phyloP scores from a whole-genome alignment of 2,888 invertebrate genomes.

The Scaptomyza reducta region DNA sequence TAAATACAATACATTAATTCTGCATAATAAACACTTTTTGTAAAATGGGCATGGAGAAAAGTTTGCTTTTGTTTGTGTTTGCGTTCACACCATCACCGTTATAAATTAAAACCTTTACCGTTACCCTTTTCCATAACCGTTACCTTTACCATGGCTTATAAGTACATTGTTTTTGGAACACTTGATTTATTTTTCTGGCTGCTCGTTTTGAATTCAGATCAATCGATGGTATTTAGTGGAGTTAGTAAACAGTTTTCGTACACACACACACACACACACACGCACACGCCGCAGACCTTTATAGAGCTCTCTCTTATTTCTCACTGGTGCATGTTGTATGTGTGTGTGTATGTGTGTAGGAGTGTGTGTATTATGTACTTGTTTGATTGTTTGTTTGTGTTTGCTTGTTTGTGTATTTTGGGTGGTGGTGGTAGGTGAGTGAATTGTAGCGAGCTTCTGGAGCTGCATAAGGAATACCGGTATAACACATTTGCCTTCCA shows the following conservation, averaged over 20 bases:
- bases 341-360: slow-evolving; percentile 9
- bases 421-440: slow-evolving; percentile 50
- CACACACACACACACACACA: slow-evolving; percentile 22
- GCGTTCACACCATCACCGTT: slow-evolving; percentile 40
- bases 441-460: slow-evolving; percentile 46
- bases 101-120: slow-evolving; percentile 31
- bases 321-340: not conserved
- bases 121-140: slow-evolving; percentile 31
- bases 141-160: slow-evolving; percentile 12
- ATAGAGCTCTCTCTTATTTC: not conserved
- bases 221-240: slow-evolving; percentile 60
- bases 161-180: not conserved
- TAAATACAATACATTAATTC: slow-evolving; percentile 4
- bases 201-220: slow-evolving; percentile 30
- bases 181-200: slow-evolving; percentile 18
- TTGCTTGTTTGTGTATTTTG: slow-evolving; percentile 27
- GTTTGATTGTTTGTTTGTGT: slow-evolving; percentile 15
- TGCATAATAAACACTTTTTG: slow-evolving; percentile 2
- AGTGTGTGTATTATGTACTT: not conserved
- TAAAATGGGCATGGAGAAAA: slow-evolving; percentile 16
- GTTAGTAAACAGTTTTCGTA: slow-evolving; percentile 67
- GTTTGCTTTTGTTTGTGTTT: slow-evolving; percentile 31
- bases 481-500: slow-evolving; percentile 81
- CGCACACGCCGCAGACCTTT: not conserved
- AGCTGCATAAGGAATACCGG: slow-evolving; percentile 83